A percentile compares a stretch with the other conserved stretches of the same genome.
These are phyloP conservation scores for Sarcophaga variegata DNA, from an alignment of 2,888 invertebrate genomes.

Conservation along the genomic window DNA sequence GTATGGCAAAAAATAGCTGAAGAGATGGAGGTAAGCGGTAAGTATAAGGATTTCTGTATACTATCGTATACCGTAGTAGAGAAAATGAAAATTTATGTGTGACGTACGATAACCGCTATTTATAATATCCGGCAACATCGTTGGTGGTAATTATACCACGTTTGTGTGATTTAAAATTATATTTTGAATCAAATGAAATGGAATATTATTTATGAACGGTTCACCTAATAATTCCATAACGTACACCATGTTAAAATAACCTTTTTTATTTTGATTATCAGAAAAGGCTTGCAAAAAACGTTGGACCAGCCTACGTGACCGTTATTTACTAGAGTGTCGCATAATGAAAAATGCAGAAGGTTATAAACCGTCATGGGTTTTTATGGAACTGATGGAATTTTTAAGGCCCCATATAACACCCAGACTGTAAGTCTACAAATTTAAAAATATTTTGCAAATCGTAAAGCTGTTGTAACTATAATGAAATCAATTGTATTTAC, in stretches of 20 bases:
- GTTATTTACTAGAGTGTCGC: constrained; percentile 25
- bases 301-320: constrained; percentile 40
- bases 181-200: no score
- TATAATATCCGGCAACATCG: neutral
- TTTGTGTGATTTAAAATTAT: neutral
- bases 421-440: constrained; percentile 29
- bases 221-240: neutral
- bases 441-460: neutral
- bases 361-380: neutral
- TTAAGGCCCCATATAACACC: constrained; percentile 27
- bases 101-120: neutral
- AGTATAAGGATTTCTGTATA: neutral
- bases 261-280: neutral
- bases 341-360: neutral
- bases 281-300: constrained; percentile 35
- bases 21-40: constrained; percentile 35
- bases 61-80: neutral
- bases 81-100: neutral
- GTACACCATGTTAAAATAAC: neutral
- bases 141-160: neutral
- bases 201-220: no score
- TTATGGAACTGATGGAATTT: constrained; percentile 45
- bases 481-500: neutral
- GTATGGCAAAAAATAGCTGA: constrained; percentile 45
- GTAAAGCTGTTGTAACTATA: neutral